Conservation (phyloP, 2,888 invertebrate species). For the Phengaris alcon region DNA sequence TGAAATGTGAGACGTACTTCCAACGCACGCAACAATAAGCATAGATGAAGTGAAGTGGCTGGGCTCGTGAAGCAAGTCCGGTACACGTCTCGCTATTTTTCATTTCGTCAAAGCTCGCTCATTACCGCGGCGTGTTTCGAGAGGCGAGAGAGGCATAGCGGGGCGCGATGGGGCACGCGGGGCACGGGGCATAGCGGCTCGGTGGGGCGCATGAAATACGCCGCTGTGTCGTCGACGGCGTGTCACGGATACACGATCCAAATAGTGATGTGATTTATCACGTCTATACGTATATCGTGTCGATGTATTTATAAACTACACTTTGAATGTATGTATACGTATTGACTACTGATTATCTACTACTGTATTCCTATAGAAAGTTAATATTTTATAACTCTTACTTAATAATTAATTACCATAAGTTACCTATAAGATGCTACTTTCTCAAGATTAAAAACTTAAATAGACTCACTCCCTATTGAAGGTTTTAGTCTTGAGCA, state of each 20-base stretch:
- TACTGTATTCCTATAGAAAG: background rate
- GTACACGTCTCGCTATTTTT: conserved; percentile 41
- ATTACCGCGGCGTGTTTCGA: conserved; percentile 43
- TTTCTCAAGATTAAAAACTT: too few relatives aligned
- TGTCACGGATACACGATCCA: conserved; percentile 67
- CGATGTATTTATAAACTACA: conserved; percentile 33
- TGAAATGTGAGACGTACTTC: background rate
- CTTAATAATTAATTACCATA: too few relatives aligned
- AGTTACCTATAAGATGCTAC: too few relatives aligned
- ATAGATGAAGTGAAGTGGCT: conserved; percentile 26
- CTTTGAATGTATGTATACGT: conserved; percentile 1
- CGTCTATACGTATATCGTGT: conserved; percentile 27
- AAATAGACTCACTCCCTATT: too few relatives aligned
- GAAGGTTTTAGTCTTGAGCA: too few relatives aligned
- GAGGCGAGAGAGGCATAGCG: conserved; percentile 52
- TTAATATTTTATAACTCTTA: background rate
- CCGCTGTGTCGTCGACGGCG: conserved; percentile 56
- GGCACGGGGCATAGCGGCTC: conserved; percentile 50
- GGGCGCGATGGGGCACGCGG: conserved; percentile 45
- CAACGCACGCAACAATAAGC: conserved; percentile 30
- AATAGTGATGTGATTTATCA: conserved; percentile 41
- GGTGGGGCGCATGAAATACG: conserved; percentile 67
- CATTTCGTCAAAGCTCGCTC: conserved; percentile 43
- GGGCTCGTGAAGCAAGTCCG: conserved; percentile 33
- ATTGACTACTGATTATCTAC: background rate